Evolutionary conservation across 2,888 invertebrate species (phyloP), one percentile per base, ranked within the genome.

Genomic region (Hemicrepidius hirtus): DNA sequence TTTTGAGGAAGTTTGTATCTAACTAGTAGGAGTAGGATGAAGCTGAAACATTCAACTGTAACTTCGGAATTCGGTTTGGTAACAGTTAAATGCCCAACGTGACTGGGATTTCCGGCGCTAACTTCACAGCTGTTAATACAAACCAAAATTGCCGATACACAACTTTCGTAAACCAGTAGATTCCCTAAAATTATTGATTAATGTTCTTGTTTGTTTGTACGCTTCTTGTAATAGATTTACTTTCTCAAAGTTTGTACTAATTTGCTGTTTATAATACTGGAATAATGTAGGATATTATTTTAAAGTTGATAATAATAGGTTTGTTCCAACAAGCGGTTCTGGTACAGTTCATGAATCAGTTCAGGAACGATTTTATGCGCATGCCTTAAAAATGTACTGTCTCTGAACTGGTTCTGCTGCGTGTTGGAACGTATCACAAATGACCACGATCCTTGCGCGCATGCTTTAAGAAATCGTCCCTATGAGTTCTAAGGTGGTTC

Each of bases 81-180:
- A 53, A 59, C 62, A 69, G 60, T 50, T 69, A 73, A 73, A 68
- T 69, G 59, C 41, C 40, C 65, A 66, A 74, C 74, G 70, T 71
- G 74, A 74, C 70, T 71, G 71, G 74, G 73, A 75, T 75, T 74
- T 75, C 75, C 75, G 75, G 73, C 68, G 72, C 71, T 44, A 53
- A 59, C 41, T 66, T 59, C 71, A 75, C 64, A 75, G 72, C 67
- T 75, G 68, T 62, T 64, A 68, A 73, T 73, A 73, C 44, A 41
- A 62, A 57, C 20, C 32, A 57, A 57, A 57, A 18, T 60, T 60
- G 13, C 21, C 16, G 60, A 44, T 40, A 44, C 40, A 40, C 60
- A 40, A 41, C n/a, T 28, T 44, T 13, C 10, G 13, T 18, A 46
- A 28, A 18, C 46, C 41, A 32, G 18, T 20, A 21, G 20, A 63